Conservation (phyloP, 2,888 invertebrate genomes). For the Liopterus haemorrhoidalis region DNA sequence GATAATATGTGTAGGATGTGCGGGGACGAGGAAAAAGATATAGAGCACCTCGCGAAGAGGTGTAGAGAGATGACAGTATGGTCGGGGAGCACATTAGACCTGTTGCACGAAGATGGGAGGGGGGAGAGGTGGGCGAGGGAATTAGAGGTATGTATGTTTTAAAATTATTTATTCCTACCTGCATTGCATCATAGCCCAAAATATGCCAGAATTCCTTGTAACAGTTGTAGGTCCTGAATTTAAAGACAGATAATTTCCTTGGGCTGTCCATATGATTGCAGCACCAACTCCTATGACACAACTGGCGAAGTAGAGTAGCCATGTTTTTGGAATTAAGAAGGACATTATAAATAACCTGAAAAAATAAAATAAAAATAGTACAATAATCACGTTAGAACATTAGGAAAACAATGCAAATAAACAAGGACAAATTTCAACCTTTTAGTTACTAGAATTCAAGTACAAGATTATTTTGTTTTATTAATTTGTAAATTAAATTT, state of each 20-base stretch:
- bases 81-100: no score
- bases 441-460: conserved; percentile 1
- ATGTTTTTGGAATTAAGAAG: conserved; percentile 78
- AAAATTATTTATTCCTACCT: conserved; percentile 51
- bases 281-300: conserved; percentile 85
- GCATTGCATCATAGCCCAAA: conserved; percentile 94
- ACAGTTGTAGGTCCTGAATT: conserved; percentile 86
- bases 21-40: no score
- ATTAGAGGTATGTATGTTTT: neutral
- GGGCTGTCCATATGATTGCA: conserved; percentile 93
- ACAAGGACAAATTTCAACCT: conserved; percentile 1
- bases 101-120: no score
- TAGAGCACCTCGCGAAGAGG: no score
- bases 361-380: conserved; percentile 32
- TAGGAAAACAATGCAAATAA: no score
- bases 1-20: no score
- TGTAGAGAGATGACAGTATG: no score
- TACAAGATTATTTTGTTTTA: conserved; percentile 4
- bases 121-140: no score
- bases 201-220: conserved; percentile 89
- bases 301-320: conserved; percentile 79
- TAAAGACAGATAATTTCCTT: conserved; percentile 84
- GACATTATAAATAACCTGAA: conserved; percentile 81
- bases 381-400: conserved; percentile 1
- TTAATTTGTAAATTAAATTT: conserved; percentile 6